Percentiles rank a stretch among this genome's conserved stretches.
phyloP scores from a whole-genome alignment of 2,797 vertebrate species.

The Emys orbicularis region DNA sequence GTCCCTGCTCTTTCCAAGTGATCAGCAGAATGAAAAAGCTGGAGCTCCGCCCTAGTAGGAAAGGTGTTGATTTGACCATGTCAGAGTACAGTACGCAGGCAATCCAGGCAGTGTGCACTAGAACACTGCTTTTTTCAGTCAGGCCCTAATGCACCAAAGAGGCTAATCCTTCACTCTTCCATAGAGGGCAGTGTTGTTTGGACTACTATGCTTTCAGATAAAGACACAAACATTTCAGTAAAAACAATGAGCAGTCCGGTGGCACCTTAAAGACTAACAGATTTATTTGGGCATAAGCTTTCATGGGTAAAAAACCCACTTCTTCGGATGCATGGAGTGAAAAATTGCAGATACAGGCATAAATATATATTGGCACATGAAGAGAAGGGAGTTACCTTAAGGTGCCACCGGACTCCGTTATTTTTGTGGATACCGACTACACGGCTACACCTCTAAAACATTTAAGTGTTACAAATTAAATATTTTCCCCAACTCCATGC shows the following conservation, averaged over 20 bases:
- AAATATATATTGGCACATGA: no score
- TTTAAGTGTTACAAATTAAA: slow-evolving; percentile 9
- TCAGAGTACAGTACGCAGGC: neutral
- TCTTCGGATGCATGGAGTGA: no score
- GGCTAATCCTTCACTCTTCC: fast-evolving
- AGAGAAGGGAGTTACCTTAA: no score
- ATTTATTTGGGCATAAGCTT: no score
- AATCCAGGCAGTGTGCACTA: neutral
- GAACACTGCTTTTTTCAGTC: neutral
- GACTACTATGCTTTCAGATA: neutral
- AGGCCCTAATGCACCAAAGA: neutral
- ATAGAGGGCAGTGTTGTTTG: neutral
- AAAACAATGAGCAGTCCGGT: no score
- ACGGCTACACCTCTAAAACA: no score
- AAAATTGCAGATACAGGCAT: no score
- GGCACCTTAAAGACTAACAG: no score
- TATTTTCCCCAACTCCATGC: neutral
- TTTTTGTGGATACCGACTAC: no score
- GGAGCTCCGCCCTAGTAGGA: neutral
- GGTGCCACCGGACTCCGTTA: no score
- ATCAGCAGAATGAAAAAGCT: neutral
- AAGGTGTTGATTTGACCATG: neutral
- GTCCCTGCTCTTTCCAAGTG: slow-evolving; percentile 58
- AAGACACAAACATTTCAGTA: fast-evolving
- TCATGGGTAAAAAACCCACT: no score